A percentile compares a stretch with the other conserved stretches of the same genome.
These are phyloP conservation scores for Pandion haliaetus DNA, from an alignment of 2,113 vertebrate species.

Conservation along the genomic window DNA sequence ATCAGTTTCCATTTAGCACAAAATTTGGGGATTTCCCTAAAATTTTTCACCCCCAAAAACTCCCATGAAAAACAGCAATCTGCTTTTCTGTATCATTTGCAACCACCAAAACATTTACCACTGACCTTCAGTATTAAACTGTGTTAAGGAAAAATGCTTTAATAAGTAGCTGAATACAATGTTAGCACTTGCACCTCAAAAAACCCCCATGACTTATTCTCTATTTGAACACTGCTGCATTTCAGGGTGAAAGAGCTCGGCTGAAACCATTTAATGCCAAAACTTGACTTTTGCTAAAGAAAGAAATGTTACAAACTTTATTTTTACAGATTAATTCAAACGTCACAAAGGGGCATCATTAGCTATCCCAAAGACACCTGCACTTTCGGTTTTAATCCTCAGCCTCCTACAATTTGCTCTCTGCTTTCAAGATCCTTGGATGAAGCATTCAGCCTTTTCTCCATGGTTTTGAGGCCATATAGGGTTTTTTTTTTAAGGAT, in stretches of 20 bases:
- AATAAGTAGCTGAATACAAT: not conserved
- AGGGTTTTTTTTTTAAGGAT: not conserved
- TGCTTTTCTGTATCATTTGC: not conserved
- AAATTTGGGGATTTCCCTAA: not conserved
- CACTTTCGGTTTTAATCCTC: not conserved
- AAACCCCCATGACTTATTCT: not conserved
- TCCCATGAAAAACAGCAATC: not conserved
- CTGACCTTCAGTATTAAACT: not conserved
- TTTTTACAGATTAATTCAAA: not conserved
- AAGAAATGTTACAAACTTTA: rapidly evolving
- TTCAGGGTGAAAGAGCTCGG: not conserved
- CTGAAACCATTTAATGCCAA: not conserved
- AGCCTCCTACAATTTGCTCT: not conserved
- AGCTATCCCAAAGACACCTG: not conserved
- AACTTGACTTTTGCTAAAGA: not conserved
- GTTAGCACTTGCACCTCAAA: not conserved
- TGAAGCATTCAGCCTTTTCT: not conserved
- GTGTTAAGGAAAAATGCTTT: not conserved
- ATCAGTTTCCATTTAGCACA: not conserved
- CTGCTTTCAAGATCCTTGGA: not conserved
- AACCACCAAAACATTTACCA: not conserved
- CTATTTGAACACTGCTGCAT: not conserved
- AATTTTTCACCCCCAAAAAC: not conserved
- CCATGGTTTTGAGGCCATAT: rapidly evolving
- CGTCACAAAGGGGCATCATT: rapidly evolving